phyloP scores from a whole-genome alignment of 1,140 invertebrate genomes.

The Gyrodactylus bullatarudis region DNA sequence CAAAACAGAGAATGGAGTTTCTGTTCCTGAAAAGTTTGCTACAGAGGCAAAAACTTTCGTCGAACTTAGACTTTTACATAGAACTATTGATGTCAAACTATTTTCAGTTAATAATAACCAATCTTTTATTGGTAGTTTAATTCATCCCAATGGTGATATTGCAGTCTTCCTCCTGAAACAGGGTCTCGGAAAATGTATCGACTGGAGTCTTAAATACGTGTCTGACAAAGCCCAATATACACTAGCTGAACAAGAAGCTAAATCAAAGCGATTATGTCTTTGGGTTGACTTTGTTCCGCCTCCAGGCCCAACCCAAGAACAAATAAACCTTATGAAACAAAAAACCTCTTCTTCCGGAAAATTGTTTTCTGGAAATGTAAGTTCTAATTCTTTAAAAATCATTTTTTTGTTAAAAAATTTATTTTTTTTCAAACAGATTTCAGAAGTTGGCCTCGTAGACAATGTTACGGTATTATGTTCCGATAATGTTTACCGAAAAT shows the following conservation, averaged over 20 bases:
- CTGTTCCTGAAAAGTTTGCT: conserved; percentile 27
- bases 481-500: conserved; percentile 46
- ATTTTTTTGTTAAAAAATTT: not conserved
- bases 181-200: conserved; percentile 77
- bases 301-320: conserved; percentile 9
- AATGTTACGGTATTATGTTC: conserved; percentile 44
- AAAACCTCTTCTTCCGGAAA: conserved; percentile 27
- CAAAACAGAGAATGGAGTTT: conserved; percentile 28
- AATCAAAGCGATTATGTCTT: conserved; percentile 43
- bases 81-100: conserved; percentile 59
- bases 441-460: conserved; percentile 75
- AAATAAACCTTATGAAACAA: conserved; percentile 20
- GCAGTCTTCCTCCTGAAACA: conserved; percentile 55
- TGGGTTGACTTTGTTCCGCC: conserved; percentile 42
- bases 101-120: conserved; percentile 49
- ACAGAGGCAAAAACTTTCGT: conserved; percentile 58
- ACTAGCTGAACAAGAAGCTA: conserved; percentile 46
- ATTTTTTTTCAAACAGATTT: conserved; percentile 16
- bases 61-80: conserved; percentile 52
- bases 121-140: conserved; percentile 46
- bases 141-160: conserved; percentile 74
- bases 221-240: conserved; percentile 37
- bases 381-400: conserved; percentile 9
- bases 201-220: conserved; percentile 65
- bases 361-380: conserved; percentile 44